Evolutionary conservation across 2,888 invertebrate species (phyloP).

Genomic region (Torymus texanus): DNA sequence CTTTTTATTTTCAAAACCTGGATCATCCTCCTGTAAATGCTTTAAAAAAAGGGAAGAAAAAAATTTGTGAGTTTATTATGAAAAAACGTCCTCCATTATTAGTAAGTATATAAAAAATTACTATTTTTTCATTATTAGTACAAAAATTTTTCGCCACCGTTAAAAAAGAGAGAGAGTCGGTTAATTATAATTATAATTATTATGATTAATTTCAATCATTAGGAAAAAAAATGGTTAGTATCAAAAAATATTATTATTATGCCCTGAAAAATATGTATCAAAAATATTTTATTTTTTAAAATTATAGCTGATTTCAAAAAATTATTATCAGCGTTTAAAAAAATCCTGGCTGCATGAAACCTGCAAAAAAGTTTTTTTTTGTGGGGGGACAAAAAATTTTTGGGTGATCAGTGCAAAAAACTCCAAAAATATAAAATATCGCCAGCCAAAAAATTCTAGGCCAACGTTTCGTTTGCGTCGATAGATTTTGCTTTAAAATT

Average conservation of each 20-base stretch:
- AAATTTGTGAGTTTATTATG: conserved; percentile 67
- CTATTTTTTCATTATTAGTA: conserved; percentile 56
- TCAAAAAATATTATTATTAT: conserved; percentile 54
- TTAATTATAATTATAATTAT: conserved; percentile 33
- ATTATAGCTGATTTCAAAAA: conserved; percentile 72
- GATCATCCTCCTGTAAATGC: conserved; percentile 76
- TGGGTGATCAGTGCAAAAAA: conserved; percentile 64
- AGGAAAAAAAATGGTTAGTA: conserved; percentile 34
- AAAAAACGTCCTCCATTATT: conserved; percentile 59
- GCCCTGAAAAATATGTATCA: conserved; percentile 65
- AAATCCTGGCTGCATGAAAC: conserved; percentile 73
- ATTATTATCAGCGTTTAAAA: conserved; percentile 73
- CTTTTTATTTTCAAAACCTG: conserved; percentile 72
- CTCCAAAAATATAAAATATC: conserved; percentile 75
- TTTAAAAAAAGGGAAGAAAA: conserved; percentile 72
- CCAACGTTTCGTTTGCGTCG: conserved; percentile 57
- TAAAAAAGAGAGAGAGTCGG: conserved; percentile 62
- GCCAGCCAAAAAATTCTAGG: conserved; percentile 72
- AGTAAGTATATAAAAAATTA: conserved; percentile 65
- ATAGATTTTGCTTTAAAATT: conserved; percentile 26
- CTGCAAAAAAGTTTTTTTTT: conserved; percentile 70
- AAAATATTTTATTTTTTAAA: conserved; percentile 56
- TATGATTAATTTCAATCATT: conserved; percentile 6
- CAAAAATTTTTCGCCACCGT: conserved; percentile 50
- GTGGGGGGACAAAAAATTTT: conserved; percentile 59